Base-by-base conservation (phyloP, 2,113 vertebrate species). In the Chlorocebus sabaeus region DNA sequence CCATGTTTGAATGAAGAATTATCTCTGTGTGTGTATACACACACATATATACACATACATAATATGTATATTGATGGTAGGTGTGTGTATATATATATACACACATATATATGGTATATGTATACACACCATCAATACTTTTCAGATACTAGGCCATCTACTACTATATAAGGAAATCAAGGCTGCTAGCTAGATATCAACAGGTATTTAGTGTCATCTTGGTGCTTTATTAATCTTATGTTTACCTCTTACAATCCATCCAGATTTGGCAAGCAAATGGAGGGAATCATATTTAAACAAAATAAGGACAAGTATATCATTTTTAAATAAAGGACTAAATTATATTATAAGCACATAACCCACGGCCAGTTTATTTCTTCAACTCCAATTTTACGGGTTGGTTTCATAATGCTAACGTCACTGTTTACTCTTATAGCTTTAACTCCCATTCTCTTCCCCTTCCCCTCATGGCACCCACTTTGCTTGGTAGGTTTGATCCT, bases 361-460 rank as follows among this genome's bases (percentile, higher is more conserved):
- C 48, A 76, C 67, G 5, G 14, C 48, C 38, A 75, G 8, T 55
- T 27, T 4, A 27, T 20, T n/a, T 5, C 20, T 86, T 45, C 20
- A 0, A 11, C 6, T 25, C 32, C 10, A 11, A 3, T n/a, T 52
- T 50, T 13, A 6, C 25, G 35, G 20, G 52, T 9, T 6, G 30
- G 55, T 40, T 70, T 64, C 11, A 3, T 8, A 11, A 2, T 1
- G 14, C 3, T 40, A 35, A 8, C 2, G 1, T 20, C 40, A 6
- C 22, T n/a, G 10, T 13, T 43, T 6, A 3, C 32, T 52, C n/a
- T 22, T 20, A 48, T 1, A 9, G 3, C 35, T 91, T 38, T 45
- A 50, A 0, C 45, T 12, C 22, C 48, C 35, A 43, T 27, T 13
- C 6, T 72, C 50, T 30, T 68, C 27, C 11, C 17, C 40, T 68